Evolutionary conservation across 1,140 invertebrate species (phyloP).

Genomic region (Lanistes nyassanus): DNA sequence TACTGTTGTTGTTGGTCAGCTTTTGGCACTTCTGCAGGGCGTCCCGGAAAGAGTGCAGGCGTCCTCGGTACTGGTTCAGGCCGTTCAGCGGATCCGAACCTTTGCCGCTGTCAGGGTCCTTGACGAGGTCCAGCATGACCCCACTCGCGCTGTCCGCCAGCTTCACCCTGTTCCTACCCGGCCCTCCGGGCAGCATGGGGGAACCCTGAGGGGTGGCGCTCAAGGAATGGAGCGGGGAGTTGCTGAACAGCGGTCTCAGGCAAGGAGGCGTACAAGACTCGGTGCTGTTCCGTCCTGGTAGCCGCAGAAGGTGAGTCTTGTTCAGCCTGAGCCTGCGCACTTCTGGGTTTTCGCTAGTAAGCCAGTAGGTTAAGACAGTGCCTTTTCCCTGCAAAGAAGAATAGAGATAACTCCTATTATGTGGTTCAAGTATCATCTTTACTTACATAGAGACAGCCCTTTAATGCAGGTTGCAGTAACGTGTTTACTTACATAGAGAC

Average conservation of each 20-base stretch:
- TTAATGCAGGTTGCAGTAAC: too few relatives aligned
- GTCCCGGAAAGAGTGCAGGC: slow-evolving; percentile 16
- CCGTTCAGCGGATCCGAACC: slow-evolving; percentile 14
- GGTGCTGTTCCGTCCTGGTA: not conserved
- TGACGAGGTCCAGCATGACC: slow-evolving; percentile 9
- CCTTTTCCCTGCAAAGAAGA: slow-evolving; percentile 59
- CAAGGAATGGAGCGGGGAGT: slow-evolving; percentile 11
- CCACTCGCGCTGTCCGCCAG: slow-evolving; percentile 1
- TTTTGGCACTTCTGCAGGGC: not conserved
- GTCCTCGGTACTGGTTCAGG: slow-evolving; percentile 1
- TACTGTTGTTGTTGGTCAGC: slow-evolving; percentile 4
- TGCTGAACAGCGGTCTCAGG: slow-evolving; percentile 1
- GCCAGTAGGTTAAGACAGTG: slow-evolving; percentile 61
- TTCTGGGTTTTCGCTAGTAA: slow-evolving; percentile 51
- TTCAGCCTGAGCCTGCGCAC: slow-evolving; percentile 10
- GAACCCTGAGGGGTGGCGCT: slow-evolving; percentile 6
- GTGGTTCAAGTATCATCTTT: not conserved
- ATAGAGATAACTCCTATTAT: not conserved
- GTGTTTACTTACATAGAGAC: too few relatives aligned
- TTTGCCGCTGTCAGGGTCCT: slow-evolving; percentile 18
- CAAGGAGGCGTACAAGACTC: not conserved
- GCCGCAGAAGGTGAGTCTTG: not conserved
- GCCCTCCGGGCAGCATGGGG: not conserved
- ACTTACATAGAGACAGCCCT: too few relatives aligned
- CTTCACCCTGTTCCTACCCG: not conserved